Conservation (phyloP, 2,113 vertebrate genomes). For the Sapayoa aenigma region DNA sequence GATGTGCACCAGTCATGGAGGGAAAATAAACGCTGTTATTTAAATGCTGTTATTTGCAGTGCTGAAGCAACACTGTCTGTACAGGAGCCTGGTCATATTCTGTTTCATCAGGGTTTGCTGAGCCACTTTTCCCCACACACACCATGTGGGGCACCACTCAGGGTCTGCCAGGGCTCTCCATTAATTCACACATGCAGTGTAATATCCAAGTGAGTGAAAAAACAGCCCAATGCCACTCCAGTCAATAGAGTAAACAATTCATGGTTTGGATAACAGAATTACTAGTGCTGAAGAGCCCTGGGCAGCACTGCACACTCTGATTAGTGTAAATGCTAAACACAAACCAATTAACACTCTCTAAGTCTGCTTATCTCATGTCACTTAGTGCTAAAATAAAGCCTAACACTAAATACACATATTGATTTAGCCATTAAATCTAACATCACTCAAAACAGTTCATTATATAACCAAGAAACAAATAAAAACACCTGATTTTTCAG, state of each 20-base stretch:
- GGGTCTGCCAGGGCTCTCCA: background rate
- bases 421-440: slow-evolving; percentile 78
- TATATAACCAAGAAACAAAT: slow-evolving; percentile 62
- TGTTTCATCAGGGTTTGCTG: background rate
- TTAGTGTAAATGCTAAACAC: slow-evolving; percentile 80
- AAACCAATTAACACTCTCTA: slow-evolving; percentile 80
- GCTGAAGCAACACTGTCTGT: background rate
- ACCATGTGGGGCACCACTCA: background rate
- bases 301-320: slow-evolving; percentile 69
- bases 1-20: background rate
- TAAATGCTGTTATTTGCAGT: too few species aligned
- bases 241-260: slow-evolving; percentile 73
- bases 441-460: slow-evolving; percentile 74
- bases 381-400: slow-evolving; percentile 75
- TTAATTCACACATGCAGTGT: slow-evolving; percentile 1
- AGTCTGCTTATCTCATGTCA: slow-evolving; percentile 80
- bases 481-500: slow-evolving; percentile 60
- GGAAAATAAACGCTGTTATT: background rate
- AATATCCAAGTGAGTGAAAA: slow-evolving; percentile 34
- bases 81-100: background rate
- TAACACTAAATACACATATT: slow-evolving; percentile 75
- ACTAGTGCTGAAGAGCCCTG: slow-evolving; percentile 66
- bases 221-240: slow-evolving; percentile 25
- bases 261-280: slow-evolving; percentile 72
- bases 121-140: background rate